Evolutionary conservation across 2,797 vertebrate genomes (phyloP).

Genomic region (Meda fulgida): DNA sequence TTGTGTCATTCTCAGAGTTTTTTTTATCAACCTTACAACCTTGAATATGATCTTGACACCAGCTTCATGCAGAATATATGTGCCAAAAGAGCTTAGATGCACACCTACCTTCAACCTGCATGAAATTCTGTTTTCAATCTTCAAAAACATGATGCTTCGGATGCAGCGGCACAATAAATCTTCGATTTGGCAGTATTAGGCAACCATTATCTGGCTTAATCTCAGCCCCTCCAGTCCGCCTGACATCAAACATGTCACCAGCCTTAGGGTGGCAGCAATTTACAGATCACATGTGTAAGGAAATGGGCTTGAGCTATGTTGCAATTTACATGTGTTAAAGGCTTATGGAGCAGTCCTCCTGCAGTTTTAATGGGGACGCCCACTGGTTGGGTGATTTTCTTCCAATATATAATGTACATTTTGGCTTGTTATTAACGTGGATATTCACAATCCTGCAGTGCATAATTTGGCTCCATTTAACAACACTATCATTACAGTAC

Average conservation of each 20-base stretch:
- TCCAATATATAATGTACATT: conserved; percentile 41
- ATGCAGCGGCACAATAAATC: conserved; percentile 59
- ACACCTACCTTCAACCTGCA: conserved; percentile 50
- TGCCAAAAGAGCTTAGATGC: conserved; percentile 40
- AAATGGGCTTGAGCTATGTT: conserved; percentile 72
- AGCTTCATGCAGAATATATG: conserved; percentile 33
- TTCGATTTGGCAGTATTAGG: conserved; percentile 57
- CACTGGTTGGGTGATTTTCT: conserved; percentile 55
- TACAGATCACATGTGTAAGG: conserved; percentile 83
- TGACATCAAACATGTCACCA: conserved; percentile 64
- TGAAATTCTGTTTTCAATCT: conserved; percentile 60
- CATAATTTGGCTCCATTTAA: conserved; percentile 33
- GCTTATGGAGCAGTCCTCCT: conserved; percentile 75
- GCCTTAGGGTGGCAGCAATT: conserved; percentile 84
- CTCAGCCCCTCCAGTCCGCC: conserved; percentile 62
- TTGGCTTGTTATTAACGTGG: conserved; percentile 21
- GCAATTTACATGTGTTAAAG: conserved; percentile 80
- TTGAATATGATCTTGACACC: conserved; percentile 41
- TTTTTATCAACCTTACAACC: conserved; percentile 28
- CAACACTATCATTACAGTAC: conserved; percentile 29
- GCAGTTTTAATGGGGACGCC: conserved; percentile 78
- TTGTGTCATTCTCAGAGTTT: conserved; percentile 11
- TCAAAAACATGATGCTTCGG: conserved; percentile 56
- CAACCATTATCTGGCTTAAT: conserved; percentile 67
- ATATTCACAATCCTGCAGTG: conserved; percentile 43